A percentile compares a stretch with the other conserved stretches of the same genome.
Evolutionary conservation across 2,113 vertebrate species (phyloP).

Genomic region (Sceloporus tristichus): DNA sequence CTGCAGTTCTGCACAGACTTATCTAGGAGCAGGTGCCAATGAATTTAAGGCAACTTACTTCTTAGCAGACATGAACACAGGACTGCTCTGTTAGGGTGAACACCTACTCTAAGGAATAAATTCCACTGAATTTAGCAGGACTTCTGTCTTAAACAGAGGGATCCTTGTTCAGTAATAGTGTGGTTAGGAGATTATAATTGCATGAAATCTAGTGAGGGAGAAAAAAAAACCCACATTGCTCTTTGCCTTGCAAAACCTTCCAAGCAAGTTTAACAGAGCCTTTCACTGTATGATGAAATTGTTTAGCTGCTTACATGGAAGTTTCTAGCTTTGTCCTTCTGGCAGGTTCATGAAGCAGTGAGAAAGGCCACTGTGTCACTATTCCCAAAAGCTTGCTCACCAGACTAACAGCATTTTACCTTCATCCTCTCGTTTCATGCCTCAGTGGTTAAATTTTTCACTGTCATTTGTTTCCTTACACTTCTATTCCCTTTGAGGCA

Average conservation of each 20-base stretch:
- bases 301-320: background rate
- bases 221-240: background rate
- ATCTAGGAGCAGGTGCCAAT: background rate
- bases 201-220: background rate
- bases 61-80: background rate
- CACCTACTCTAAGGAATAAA: background rate
- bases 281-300: background rate
- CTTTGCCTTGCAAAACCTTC: slow-evolving; percentile 20
- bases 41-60: background rate
- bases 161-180: background rate
- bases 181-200: slow-evolving; percentile 55
- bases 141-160: background rate
- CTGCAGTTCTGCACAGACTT: background rate
- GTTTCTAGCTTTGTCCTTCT: slow-evolving; percentile 58
- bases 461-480: slow-evolving; percentile 60
- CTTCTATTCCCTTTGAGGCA: slow-evolving; percentile 52
- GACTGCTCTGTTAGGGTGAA: too few species aligned
- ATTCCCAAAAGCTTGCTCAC: slow-evolving; percentile 63
- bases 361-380: slow-evolving; percentile 59
- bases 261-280: slow-evolving; percentile 45
- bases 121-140: background rate
- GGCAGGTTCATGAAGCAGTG: slow-evolving; percentile 58
- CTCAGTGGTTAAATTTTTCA: slow-evolving; percentile 73
- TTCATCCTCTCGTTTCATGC: slow-evolving; percentile 73
- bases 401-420: slow-evolving; percentile 62